These are phyloP conservation scores for Cottus gobio DNA, from an alignment of 2,113 vertebrate genomes.

Conservation along the genomic window DNA sequence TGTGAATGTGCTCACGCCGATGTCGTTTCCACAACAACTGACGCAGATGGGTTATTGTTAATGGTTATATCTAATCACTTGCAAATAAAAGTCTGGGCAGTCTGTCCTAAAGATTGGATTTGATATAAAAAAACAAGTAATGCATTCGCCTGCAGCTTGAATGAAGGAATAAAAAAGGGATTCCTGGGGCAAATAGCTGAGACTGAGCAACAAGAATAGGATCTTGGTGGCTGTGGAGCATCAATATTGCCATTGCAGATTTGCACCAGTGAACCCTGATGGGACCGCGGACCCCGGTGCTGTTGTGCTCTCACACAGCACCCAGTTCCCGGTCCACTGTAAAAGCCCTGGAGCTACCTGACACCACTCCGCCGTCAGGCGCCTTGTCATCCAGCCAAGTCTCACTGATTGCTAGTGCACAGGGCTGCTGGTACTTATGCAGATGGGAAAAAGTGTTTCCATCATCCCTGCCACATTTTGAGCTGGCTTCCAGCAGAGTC, in stretches of 20 bases:
- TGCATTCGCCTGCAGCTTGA: constrained; percentile 23
- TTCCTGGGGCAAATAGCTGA: constrained; percentile 30
- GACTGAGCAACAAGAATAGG: constrained; percentile 34
- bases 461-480: constrained; percentile 52
- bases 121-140: constrained; percentile 40
- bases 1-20: constrained; percentile 30
- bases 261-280: constrained; percentile 67
- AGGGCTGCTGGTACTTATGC: constrained; percentile 63
- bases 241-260: constrained; percentile 67
- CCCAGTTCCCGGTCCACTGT: constrained; percentile 45
- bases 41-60: constrained; percentile 50
- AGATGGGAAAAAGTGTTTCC: constrained; percentile 64
- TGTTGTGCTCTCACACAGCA: constrained; percentile 36
- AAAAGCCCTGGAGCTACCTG: constrained; percentile 62
- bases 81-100: constrained; percentile 37
- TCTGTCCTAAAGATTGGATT: constrained; percentile 40
- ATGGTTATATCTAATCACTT: constrained; percentile 49
- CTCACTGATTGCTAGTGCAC: constrained; percentile 60
- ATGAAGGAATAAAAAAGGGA: constrained; percentile 33
- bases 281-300: constrained; percentile 52
- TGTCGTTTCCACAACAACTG: constrained; percentile 49
- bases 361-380: constrained; percentile 74
- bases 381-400: constrained; percentile 73
- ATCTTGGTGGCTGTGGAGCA: constrained; percentile 41
- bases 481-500: constrained; percentile 45